These are phyloP conservation scores for Hycleus phaleratus DNA, from an alignment of 1,140 invertebrate species.

Conservation along the genomic window DNA sequence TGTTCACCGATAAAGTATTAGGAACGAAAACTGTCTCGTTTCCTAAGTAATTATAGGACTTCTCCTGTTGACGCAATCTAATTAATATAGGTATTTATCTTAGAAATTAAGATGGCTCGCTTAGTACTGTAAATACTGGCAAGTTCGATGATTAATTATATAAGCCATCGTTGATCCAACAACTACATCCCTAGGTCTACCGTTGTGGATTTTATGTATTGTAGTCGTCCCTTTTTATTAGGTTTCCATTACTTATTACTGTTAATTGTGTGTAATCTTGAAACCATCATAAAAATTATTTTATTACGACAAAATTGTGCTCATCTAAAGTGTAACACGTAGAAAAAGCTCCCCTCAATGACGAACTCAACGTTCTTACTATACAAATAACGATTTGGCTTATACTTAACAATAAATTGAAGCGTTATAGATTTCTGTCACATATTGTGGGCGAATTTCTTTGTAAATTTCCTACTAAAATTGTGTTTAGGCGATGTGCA, in stretches of 20 bases:
- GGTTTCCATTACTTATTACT: constrained; percentile 6
- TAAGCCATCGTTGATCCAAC: constrained; percentile 36
- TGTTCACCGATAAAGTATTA: constrained; percentile 40
- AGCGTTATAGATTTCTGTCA: not conserved
- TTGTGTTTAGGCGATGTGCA: constrained; percentile 12
- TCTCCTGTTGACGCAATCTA: constrained; percentile 40
- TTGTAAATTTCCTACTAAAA: constrained; percentile 14
- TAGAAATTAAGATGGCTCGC: constrained; percentile 42
- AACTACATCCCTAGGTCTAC: not conserved
- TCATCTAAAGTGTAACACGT: no score
- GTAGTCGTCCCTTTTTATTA: constrained; percentile 9
- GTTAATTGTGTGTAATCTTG: constrained; percentile 1
- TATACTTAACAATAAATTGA: not conserved
- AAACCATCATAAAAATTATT: no score
- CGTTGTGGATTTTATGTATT: not conserved
- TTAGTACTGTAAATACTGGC: constrained; percentile 39
- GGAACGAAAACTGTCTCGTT: constrained; percentile 38
- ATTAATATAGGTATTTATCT: constrained; percentile 44
- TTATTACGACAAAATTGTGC: not conserved
- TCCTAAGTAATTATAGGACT: constrained; percentile 41
- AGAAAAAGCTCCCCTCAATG: no score
- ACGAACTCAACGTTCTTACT: no score
- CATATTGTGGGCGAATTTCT: constrained; percentile 11
- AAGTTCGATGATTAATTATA: constrained; percentile 42
- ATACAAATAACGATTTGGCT: no score